Conservation (phyloP, 2,888 invertebrate genomes). For the Tetragonula carbonaria region DNA sequence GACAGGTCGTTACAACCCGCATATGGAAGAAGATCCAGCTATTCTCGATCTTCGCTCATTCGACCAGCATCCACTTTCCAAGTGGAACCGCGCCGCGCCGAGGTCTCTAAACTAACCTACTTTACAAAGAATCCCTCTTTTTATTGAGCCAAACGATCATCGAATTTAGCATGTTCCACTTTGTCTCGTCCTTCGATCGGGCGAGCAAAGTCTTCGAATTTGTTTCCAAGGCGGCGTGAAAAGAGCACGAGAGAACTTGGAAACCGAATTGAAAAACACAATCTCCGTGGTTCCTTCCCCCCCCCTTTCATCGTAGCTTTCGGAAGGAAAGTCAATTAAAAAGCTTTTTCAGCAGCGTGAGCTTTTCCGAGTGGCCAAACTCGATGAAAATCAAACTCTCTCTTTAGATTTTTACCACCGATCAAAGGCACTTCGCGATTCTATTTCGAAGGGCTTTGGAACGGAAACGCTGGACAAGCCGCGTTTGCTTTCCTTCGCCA, state of each 20-base stretch:
- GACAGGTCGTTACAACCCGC: background rate
- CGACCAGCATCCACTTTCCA: constrained; percentile 9
- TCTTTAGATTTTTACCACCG: constrained; percentile 13
- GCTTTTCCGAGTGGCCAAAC: background rate
- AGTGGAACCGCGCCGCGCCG: background rate
- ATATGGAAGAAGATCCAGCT: background rate
- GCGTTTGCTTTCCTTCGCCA: constrained; percentile 6
- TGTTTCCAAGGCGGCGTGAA: too few species aligned
- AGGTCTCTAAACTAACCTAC: constrained; percentile 50
- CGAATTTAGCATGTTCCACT: constrained; percentile 45
- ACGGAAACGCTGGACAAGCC: background rate
- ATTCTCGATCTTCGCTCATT: constrained; percentile 4
- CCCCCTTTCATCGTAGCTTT: background rate
- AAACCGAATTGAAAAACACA: background rate
- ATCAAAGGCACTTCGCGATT: constrained; percentile 17
- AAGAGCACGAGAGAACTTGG: background rate
- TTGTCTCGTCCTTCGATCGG: background rate
- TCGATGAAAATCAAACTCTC: background rate
- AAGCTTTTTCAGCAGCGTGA: background rate
- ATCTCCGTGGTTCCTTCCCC: background rate
- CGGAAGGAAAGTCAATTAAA: background rate
- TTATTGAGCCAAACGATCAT: constrained; percentile 41
- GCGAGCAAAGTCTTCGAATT: constrained; percentile 20
- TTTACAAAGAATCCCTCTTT: constrained; percentile 47
- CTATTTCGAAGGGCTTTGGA: constrained; percentile 5